These are phyloP conservation scores for Girardia tigrina DNA, from an alignment of 2,888 invertebrate genomes.

Conservation along the genomic window DNA sequence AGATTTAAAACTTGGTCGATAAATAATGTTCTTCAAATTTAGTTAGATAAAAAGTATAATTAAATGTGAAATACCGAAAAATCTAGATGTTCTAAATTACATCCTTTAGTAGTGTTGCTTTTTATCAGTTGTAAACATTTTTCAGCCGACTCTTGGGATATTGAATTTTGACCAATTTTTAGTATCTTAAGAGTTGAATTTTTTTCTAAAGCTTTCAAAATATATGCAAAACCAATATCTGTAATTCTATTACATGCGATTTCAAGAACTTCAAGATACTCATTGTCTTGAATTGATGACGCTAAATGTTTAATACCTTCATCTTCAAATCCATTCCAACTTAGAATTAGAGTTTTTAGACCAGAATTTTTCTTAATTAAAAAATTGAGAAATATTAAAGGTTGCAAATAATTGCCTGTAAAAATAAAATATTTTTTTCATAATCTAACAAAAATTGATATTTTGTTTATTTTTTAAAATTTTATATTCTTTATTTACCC, in stretches of 20 bases:
- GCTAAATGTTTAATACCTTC: conserved; percentile 43
- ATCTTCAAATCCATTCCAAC: conserved; percentile 48
- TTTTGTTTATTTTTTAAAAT: too few species aligned
- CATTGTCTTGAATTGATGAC: conserved; percentile 41
- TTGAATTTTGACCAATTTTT: conserved; percentile 44
- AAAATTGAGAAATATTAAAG: too few species aligned
- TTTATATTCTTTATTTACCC: too few species aligned
- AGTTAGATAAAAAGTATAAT: neutral
- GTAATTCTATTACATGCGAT: conserved; percentile 43
- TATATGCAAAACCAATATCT: conserved; percentile 42
- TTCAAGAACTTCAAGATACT: conserved; percentile 42
- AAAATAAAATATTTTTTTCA: too few species aligned
- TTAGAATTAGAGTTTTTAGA: neutral
- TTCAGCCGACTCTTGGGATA: conserved; percentile 41
- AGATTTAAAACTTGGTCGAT: conserved; percentile 39
- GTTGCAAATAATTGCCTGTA: too few species aligned
- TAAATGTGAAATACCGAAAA: conserved; percentile 39
- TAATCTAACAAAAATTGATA: too few species aligned
- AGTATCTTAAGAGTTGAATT: conserved; percentile 42
- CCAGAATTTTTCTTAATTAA: neutral
- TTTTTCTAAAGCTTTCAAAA: conserved; percentile 41
- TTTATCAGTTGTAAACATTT: conserved; percentile 39
- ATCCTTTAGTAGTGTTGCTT: conserved; percentile 38
- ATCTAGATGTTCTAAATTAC: conserved; percentile 41
- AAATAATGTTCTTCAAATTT: conserved; percentile 37